Evolutionary conservation across 1,140 invertebrate genomes (phyloP), one percentile per base, ranked within the genome.

Genomic region (Lucilia sericata): DNA sequence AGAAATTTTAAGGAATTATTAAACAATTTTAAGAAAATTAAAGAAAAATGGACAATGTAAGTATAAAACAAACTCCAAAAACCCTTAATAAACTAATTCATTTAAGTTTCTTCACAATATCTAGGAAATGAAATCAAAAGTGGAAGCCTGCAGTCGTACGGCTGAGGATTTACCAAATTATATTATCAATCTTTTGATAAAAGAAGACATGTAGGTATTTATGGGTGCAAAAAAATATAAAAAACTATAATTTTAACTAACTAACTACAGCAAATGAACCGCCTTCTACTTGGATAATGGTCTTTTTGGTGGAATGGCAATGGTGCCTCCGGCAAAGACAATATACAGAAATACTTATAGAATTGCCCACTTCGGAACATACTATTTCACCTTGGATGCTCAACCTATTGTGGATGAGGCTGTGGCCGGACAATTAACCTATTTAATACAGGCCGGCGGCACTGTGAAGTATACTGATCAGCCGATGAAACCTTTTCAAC

Each of bases 271-370:
- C 88, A 94, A 86, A 94, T 97, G 86, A 93, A 94, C 0, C 95
- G 95, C 86, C 91, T 97, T 30, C n/a, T 98, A 97, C 87, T 89
- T 97, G 86, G 95, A 97, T 74, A 94, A 93, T 36, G 96, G 94
- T n/a, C 91, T 94, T 30, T 91, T 97, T 75, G 94, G 36, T 98
- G 96, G 96, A 97, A 97, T 92, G 97, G 97, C 49, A 96, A 96
- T 92, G 93, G 94, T 21, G 92, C 94, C 0, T 93, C 91, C 85
- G 96, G 96, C 9, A 94, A 93, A 87, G 94, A 95, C 78, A 94
- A 92, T 75, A 97, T 98, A 83, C 94, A 96, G 87, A 96, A 96
- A 87, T 97, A 96, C 89, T 93, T 86, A 93, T 95, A 86, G 94
- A 95, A 84, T 88, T 97, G 83, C 96, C 96, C 42, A 88, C 93